phyloP scores from a whole-genome alignment of 1,140 invertebrate species.

The Halictus rubicundus region DNA sequence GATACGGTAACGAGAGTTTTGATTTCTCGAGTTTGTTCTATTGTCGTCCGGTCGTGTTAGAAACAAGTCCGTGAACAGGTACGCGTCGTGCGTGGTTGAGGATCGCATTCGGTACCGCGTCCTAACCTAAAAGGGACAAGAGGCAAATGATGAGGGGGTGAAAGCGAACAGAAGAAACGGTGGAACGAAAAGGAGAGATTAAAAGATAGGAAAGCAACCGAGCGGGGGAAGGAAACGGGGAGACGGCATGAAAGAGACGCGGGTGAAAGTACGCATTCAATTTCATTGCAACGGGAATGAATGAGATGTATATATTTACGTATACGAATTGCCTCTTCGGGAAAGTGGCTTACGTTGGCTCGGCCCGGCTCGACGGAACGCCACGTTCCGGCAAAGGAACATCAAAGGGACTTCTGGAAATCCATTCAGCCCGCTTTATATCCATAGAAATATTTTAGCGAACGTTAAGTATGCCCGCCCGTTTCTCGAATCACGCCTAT shows the following conservation, averaged over 20 bases:
- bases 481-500: neutral
- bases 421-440: constrained; percentile 40
- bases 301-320: constrained; percentile 55
- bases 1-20: no score
- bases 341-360: constrained; percentile 44
- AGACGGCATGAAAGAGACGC: constrained; percentile 7
- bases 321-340: constrained; percentile 48
- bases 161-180: constrained; percentile 15
- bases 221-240: neutral
- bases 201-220: neutral
- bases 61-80: no score
- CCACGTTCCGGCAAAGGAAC: constrained; percentile 13
- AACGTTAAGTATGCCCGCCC: neutral
- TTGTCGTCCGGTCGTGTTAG: no score
- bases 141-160: neutral
- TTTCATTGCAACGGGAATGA: constrained; percentile 56
- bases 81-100: no score
- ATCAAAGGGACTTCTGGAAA: constrained; percentile 49
- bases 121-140: neutral
- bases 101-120: no score
- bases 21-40: no score
- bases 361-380: constrained; percentile 33
- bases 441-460: constrained; percentile 28
- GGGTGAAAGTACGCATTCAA: constrained; percentile 49
- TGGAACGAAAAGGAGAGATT: neutral